These are phyloP conservation scores for Sebastes flavidus DNA, from an alignment of 2,797 vertebrate species.

Conservation along the genomic window DNA sequence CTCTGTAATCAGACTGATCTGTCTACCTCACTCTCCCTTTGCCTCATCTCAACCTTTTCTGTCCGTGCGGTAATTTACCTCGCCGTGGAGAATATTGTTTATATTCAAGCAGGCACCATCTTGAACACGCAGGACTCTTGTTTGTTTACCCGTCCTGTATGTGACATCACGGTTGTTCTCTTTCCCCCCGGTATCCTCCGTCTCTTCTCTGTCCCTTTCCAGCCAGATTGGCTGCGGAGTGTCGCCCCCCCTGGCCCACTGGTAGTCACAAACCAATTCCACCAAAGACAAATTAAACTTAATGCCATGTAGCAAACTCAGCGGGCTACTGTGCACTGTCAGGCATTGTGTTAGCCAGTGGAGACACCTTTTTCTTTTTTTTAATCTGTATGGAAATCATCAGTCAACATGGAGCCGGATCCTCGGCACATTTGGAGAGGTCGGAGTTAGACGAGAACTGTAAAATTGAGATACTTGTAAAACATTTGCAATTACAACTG, in stretches of 20 bases:
- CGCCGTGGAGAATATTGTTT: slow-evolving; percentile 68
- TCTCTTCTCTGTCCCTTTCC: slow-evolving; percentile 42
- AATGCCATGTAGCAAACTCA: slow-evolving; percentile 73
- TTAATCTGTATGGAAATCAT: slow-evolving; percentile 64
- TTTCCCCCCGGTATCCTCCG: slow-evolving; percentile 2
- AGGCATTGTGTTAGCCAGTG: slow-evolving; percentile 27
- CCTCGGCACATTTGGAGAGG: slow-evolving; percentile 34
- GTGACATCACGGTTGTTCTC: slow-evolving; percentile 49
- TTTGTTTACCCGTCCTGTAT: slow-evolving; percentile 74
- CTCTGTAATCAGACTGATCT: slow-evolving; percentile 43
- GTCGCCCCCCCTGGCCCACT: slow-evolving; percentile 52
- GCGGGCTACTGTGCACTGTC: slow-evolving; percentile 29
- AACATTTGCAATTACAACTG: slow-evolving; percentile 56
- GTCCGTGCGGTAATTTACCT: slow-evolving; percentile 60
- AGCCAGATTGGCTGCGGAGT: slow-evolving; percentile 58
- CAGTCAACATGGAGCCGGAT: slow-evolving; percentile 39
- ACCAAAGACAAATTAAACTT: slow-evolving; percentile 80
- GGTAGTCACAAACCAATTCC: slow-evolving; percentile 76
- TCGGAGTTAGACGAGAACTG: slow-evolving; percentile 22
- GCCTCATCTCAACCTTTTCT: slow-evolving; percentile 48
- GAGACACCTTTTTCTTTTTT: slow-evolving; percentile 31
- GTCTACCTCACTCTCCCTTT: slow-evolving; percentile 33
- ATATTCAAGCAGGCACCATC: slow-evolving; percentile 75
- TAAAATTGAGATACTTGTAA: slow-evolving; percentile 36
- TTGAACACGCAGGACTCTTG: slow-evolving; percentile 70